Evolutionary conservation across 2,797 vertebrate genomes (phyloP), one percentile per base, ranked within the genome.

Genomic region (Eleutherodactylus coqui): DNA sequence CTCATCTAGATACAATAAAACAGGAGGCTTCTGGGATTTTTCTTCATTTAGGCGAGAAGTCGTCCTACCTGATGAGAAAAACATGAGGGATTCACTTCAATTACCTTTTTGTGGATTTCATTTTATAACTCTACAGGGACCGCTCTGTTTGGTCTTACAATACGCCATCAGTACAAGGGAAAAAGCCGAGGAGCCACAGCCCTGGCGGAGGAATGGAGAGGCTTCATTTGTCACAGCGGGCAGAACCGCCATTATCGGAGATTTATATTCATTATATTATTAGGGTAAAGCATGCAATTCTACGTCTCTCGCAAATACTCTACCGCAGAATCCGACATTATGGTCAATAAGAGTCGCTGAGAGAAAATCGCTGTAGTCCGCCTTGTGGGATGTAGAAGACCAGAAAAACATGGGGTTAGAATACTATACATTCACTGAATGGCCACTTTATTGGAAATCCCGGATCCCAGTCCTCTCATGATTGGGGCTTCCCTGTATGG

Each of bases 231-330:
- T 81, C 86, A 75, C 86, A 80, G 86, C 69, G 13, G 67, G 82
- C 82, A 58, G 21, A 75, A 47, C 60, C 83, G 70, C n/a, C n/a
- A n/a, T 84, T 67, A 75, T 75, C 60, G 43, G 34, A 80, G 55
- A 81, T 64, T 87, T 69, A 69, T 84, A 80, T 87, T 87, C 82
- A 87, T 84, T 84, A 75, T 72, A 67, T 87, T 87, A 87, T 87
- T 87, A 84, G 49, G 70, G 3, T 38, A 73, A 79, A 60, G 45
- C 84, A 75, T 80, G 75, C 41, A 80, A 36, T 75, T 53, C 79
- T 53, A 53, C 55, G 47, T 62, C 41, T 24, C 81, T 58, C 62
- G 79, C 47, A 83, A 29, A 73, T 43, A 79, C 62, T 60, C 8
- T 13, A 70, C 6, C 19, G 43, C n/a, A 69, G 47, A 77, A 83